These are phyloP conservation scores for Zosterops pallidus DNA, from an alignment of 2,113 vertebrate genomes.

Conservation along the genomic window DNA sequence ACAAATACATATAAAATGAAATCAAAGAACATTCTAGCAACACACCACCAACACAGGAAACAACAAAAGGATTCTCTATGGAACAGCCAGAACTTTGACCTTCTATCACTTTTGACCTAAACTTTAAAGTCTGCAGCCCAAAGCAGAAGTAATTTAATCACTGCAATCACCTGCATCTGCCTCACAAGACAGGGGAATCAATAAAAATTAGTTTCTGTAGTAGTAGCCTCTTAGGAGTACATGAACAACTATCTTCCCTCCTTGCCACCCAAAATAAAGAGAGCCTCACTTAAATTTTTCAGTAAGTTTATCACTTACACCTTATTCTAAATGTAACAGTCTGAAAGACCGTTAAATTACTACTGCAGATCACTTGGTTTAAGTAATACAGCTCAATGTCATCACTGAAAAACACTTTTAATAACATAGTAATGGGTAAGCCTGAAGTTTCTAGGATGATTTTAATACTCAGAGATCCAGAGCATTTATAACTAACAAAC, in stretches of 20 bases:
- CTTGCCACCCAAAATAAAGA: not conserved
- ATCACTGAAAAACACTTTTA: not conserved
- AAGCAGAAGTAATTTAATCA: not conserved
- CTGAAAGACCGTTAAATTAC: not conserved
- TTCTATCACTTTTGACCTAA: rapidly evolving
- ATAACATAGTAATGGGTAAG: rapidly evolving
- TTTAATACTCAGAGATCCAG: not conserved
- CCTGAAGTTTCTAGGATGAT: not conserved
- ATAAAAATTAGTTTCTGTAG: not conserved
- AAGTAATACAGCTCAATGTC: not conserved
- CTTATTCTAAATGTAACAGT: not conserved
- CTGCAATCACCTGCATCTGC: not conserved
- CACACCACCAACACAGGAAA: not conserved
- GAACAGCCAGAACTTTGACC: constrained; percentile 47
- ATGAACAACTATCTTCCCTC: not conserved
- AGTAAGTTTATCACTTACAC: not conserved
- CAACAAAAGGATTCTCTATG: not conserved
- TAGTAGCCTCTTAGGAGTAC: not conserved
- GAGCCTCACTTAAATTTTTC: not conserved
- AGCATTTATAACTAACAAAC: not conserved
- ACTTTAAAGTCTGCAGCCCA: not conserved
- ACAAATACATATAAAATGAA: not conserved
- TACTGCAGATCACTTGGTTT: not conserved
- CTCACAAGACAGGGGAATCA: not conserved
- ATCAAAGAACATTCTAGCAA: not conserved